Percentiles rank a stretch among this genome's conserved stretches.
These are phyloP conservation scores for Leptopterna dolabrata DNA, from an alignment of 2,888 invertebrate species.

Conservation along the genomic window DNA sequence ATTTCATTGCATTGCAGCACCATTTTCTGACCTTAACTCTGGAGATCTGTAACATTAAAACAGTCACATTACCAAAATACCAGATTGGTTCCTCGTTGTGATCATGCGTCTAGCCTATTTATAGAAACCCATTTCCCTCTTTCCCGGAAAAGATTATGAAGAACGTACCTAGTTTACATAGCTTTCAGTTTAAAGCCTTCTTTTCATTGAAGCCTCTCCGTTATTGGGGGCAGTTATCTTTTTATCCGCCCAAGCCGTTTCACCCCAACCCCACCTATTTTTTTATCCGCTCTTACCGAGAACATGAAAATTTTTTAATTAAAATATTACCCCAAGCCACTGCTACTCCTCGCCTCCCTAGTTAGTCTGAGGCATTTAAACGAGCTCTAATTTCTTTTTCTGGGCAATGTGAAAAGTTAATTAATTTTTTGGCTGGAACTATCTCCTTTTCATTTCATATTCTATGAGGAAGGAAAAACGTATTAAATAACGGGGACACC, in stretches of 20 bases:
- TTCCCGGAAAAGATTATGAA: background rate
- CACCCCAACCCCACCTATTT: background rate
- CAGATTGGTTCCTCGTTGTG: too few species aligned
- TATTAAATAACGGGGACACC: background rate
- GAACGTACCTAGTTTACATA: background rate
- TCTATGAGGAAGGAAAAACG: background rate
- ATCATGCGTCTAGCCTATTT: too few species aligned
- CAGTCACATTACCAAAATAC: too few species aligned
- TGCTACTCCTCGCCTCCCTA: background rate
- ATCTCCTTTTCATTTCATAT: background rate
- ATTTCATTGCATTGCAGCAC: too few species aligned
- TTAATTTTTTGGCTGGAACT: constrained; percentile 5
- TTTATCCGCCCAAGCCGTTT: background rate
- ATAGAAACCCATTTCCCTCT: too few species aligned
- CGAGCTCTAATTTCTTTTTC: constrained; percentile 28
- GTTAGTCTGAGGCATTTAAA: constrained; percentile 4
- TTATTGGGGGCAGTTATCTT: background rate
- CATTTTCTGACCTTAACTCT: too few species aligned
- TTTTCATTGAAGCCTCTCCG: background rate
- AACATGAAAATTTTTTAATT: constrained; percentile 3
- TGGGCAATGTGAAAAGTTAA: background rate
- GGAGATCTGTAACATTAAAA: too few species aligned
- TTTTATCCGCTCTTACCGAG: background rate
- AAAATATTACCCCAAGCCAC: background rate
- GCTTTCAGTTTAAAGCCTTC: background rate